Percentiles rank a stretch among this genome's conserved stretches.
Evolutionary conservation across 1,140 invertebrate species (phyloP).

Genomic region (Neotoxoptera formosana): DNA sequence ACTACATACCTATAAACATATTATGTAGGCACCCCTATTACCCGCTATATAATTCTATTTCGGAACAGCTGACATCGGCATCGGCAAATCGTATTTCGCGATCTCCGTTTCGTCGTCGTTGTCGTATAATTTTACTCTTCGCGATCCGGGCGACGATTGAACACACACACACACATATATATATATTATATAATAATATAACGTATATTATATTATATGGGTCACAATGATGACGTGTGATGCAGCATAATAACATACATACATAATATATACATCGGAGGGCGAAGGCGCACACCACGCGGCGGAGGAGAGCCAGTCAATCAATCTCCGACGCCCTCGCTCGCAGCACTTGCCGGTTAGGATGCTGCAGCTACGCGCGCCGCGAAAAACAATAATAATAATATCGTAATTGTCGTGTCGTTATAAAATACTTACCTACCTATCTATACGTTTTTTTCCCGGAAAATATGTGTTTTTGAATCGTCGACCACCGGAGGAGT

Average conservation of each 20-base stretch:
- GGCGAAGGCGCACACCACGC: neutral
- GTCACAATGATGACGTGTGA: conserved; percentile 41
- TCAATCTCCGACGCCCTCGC: conserved; percentile 9
- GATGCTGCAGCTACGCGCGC: neutral
- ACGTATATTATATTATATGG: conserved; percentile 38
- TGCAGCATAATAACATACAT: neutral
- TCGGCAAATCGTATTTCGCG: neutral
- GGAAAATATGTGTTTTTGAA: neutral
- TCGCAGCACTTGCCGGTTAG: neutral
- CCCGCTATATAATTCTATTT: neutral
- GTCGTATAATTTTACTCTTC: neutral
- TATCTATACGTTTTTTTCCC: neutral
- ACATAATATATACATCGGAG: too few relatives aligned
- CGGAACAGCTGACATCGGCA: neutral
- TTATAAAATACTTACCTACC: neutral
- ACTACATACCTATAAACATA: neutral
- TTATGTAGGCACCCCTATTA: too few relatives aligned
- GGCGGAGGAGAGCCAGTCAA: conserved; percentile 6
- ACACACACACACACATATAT: too few relatives aligned
- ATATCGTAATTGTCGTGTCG: too few relatives aligned
- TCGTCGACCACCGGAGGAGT: neutral
- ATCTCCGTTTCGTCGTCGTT: neutral
- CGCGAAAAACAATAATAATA: neutral
- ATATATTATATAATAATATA: neutral
- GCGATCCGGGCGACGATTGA: neutral